These are phyloP conservation scores for Diglossa cyanea DNA, from an alignment of 2,797 vertebrate genomes.

Conservation along the genomic window DNA sequence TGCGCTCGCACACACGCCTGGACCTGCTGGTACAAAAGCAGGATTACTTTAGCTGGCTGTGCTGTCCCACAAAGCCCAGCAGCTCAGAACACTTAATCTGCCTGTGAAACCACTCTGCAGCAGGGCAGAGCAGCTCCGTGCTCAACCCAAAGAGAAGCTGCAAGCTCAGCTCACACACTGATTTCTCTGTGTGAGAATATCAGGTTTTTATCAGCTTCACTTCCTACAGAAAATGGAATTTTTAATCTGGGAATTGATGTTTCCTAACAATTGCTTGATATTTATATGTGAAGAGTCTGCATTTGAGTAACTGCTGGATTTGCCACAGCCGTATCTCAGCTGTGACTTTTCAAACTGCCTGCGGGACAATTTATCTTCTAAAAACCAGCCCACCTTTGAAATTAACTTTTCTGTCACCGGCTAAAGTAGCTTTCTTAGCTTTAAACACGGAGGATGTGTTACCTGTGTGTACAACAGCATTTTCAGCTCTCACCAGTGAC, in stretches of 20 bases:
- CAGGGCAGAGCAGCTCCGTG: not conserved
- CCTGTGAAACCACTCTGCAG: not conserved
- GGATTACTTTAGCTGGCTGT: not conserved
- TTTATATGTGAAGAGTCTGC: not conserved
- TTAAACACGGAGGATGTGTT: not conserved
- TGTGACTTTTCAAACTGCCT: not conserved
- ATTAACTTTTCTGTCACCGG: not conserved
- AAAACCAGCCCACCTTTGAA: not conserved
- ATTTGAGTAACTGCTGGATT: not conserved
- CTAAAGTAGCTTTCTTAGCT: not conserved
- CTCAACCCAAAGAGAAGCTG: not conserved
- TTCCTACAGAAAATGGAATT: not conserved
- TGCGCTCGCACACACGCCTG: not conserved
- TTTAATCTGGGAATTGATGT: not conserved
- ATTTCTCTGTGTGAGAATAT: not conserved
- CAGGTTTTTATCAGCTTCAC: not conserved
- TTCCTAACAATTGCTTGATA: not conserved
- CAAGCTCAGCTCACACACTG: not conserved
- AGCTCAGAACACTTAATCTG: conserved; percentile 23
- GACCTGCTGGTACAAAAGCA: not conserved
- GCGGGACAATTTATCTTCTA: not conserved
- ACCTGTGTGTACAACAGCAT: not conserved
- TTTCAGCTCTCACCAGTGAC: not conserved
- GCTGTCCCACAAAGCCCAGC: not conserved
- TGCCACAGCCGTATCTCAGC: not conserved